Percentiles rank a stretch among this genome's conserved stretches.
Evolutionary conservation across 2,113 vertebrate species (phyloP).

Genomic region (Micromys minutus): DNA sequence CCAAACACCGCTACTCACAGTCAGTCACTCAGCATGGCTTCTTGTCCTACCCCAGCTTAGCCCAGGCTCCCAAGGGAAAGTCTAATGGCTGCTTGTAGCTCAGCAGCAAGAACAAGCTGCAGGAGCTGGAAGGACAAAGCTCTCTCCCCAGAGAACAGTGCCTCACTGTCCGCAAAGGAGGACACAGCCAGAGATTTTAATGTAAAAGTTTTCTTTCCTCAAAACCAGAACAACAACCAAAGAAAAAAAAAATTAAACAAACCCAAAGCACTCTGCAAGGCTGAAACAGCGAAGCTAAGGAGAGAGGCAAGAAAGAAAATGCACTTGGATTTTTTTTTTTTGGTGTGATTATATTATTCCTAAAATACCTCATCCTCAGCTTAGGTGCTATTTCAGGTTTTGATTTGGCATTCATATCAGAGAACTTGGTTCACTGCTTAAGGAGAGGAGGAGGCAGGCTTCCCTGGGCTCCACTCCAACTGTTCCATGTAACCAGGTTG

Average conservation of each 20-base stretch:
- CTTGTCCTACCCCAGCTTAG: too few relatives aligned
- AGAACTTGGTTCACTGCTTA: not conserved
- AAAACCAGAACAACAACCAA: not conserved
- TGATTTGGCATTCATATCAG: not conserved
- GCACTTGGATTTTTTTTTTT: not conserved
- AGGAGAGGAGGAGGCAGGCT: not conserved
- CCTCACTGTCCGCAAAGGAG: not conserved
- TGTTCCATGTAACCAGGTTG: too few relatives aligned
- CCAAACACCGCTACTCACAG: too few relatives aligned
- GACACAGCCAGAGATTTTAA: not conserved
- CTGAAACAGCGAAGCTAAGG: not conserved
- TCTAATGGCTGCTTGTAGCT: not conserved
- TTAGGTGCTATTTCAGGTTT: slow-evolving; percentile 13
- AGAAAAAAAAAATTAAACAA: not conserved
- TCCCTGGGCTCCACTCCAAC: not conserved
- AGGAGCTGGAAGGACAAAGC: not conserved
- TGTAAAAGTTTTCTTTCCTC: not conserved
- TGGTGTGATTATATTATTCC: not conserved
- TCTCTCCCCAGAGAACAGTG: too few relatives aligned
- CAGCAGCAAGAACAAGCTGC: fast-evolving
- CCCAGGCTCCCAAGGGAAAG: too few relatives aligned
- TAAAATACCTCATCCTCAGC: not conserved
- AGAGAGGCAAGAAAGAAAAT: not conserved
- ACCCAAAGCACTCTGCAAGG: not conserved
- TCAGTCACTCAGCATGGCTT: not conserved